Evolutionary conservation across 2,797 vertebrate species (phyloP).

Genomic region (Dipus sagitta): DNA sequence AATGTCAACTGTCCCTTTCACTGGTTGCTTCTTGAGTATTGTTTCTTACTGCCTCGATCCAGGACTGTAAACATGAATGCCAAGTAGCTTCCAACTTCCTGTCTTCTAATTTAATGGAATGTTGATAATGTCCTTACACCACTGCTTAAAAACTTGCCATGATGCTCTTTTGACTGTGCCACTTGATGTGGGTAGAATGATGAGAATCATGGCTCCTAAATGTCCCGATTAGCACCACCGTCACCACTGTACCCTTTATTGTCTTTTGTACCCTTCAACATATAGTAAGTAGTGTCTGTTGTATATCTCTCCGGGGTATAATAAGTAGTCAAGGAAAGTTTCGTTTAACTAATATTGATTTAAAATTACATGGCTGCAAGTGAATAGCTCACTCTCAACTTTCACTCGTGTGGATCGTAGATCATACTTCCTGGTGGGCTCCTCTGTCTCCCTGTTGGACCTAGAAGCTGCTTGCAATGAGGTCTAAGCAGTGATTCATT

Average conservation of each 20-base stretch:
- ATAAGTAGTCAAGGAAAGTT: background rate
- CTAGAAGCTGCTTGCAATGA: background rate
- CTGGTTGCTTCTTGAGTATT: background rate
- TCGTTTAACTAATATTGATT: constrained; percentile 2
- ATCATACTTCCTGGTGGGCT: background rate
- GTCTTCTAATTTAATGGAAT: background rate
- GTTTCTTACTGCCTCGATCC: background rate
- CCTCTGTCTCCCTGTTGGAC: background rate
- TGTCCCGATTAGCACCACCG: background rate
- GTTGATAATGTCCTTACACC: background rate
- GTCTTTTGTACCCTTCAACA: background rate
- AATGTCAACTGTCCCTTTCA: background rate
- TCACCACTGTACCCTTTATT: background rate
- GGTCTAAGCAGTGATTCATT: background rate
- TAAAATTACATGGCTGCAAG: background rate
- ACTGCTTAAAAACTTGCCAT: background rate
- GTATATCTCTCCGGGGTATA: background rate
- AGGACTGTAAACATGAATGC: background rate
- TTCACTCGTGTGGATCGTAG: background rate
- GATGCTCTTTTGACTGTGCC: background rate
- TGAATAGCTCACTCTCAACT: background rate
- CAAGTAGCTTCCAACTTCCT: background rate
- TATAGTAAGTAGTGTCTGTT: too few relatives aligned
- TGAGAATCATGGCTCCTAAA: background rate
- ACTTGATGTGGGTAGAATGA: background rate